phyloP scores from a whole-genome alignment of 2,113 vertebrate species.

The Camelus bactrianus region DNA sequence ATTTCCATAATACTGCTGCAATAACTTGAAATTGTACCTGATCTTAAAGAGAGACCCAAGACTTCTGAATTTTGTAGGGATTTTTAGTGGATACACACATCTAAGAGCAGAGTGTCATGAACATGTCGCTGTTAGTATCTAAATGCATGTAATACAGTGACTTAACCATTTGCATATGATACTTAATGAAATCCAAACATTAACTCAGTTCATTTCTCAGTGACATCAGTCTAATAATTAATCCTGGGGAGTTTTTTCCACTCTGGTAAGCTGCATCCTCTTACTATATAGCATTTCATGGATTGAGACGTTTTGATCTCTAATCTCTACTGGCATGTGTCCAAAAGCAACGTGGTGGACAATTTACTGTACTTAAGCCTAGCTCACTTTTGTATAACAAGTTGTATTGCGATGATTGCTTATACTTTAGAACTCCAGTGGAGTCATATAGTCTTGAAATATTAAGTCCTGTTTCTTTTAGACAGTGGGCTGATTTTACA shows the following conservation, averaged over 20 bases:
- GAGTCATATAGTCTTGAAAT: background rate
- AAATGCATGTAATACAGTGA: background rate
- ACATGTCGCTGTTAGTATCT: background rate
- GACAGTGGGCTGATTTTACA: background rate
- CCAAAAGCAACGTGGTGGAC: background rate
- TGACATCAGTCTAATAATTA: background rate
- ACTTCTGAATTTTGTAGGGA: background rate
- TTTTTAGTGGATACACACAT: background rate
- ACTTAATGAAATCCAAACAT: background rate
- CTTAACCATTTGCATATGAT: background rate
- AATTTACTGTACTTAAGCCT: background rate
- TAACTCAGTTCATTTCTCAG: background rate
- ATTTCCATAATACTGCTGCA: background rate
- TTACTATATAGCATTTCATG: background rate
- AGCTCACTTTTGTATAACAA: background rate
- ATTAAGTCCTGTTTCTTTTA: background rate
- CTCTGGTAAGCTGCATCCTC: background rate
- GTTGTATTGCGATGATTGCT: background rate
- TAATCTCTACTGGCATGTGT: background rate
- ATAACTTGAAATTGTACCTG: slow-evolving; percentile 16
- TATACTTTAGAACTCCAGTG: background rate
- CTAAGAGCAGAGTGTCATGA: background rate
- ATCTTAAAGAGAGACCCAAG: background rate
- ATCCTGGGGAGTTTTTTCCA: background rate
- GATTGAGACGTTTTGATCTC: background rate